phyloP scores from a whole-genome alignment of 2,888 invertebrate genomes.

The Strigamia crassipes region DNA sequence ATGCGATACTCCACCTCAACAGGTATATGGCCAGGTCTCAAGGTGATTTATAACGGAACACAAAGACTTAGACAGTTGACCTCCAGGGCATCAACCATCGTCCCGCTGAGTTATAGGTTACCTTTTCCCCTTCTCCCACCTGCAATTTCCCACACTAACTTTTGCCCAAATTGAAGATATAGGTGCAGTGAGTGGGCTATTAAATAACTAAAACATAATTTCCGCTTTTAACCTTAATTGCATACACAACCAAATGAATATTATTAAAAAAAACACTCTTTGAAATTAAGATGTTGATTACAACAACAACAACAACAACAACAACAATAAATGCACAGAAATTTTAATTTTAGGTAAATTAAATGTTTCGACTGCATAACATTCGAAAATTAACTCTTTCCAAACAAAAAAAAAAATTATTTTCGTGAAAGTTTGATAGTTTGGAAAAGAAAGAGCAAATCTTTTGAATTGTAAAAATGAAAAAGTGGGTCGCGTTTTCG shows the following conservation, averaged over 20 bases:
- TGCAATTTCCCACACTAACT: conserved; percentile 36
- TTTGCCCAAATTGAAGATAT: not conserved
- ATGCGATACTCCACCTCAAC: not conserved
- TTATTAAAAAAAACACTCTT: conserved; percentile 14
- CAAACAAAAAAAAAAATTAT: not conserved
- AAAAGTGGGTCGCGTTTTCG: not conserved
- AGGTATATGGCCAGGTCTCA: not conserved
- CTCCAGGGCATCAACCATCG: conserved; percentile 22
- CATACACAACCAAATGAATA: not conserved
- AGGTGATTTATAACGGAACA: conserved; percentile 19
- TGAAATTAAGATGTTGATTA: not conserved
- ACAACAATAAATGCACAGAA: not conserved
- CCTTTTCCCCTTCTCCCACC: conserved; percentile 26
- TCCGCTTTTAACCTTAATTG: not conserved
- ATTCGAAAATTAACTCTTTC: not conserved
- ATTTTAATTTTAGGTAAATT: not conserved
- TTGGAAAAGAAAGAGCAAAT: not conserved
- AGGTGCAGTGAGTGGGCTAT: not conserved
- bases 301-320: not conserved
- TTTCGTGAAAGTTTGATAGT: not conserved
- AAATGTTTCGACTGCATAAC: not conserved
- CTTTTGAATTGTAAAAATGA: not conserved
- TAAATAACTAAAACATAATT: not conserved
- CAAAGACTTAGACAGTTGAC: conserved; percentile 24
- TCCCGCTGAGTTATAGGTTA: conserved; percentile 25